phyloP scores from a whole-genome alignment of 2,888 invertebrate species.

The Sarcophaga carnaria region DNA sequence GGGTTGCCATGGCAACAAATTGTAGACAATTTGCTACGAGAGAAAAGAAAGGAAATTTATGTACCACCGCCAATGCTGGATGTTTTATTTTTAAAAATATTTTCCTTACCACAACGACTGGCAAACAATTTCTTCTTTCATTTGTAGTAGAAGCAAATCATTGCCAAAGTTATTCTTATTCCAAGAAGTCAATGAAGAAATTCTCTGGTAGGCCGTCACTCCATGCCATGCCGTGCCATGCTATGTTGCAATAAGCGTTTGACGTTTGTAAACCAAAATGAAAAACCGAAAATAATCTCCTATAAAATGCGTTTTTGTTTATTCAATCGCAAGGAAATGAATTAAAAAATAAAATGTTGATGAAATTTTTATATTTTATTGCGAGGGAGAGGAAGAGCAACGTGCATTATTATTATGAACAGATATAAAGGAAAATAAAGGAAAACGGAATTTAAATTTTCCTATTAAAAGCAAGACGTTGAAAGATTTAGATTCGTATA shows the following conservation, averaged over 20 bases:
- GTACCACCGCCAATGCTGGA: conserved; percentile 9
- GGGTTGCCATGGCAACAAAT: conserved; percentile 58
- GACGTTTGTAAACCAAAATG: too few species aligned
- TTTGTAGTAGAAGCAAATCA: not conserved
- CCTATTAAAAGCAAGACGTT: conserved; percentile 50
- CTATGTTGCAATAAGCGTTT: too few species aligned
- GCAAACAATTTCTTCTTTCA: not conserved
- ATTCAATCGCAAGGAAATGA: conserved; percentile 18
- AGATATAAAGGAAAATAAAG: not conserved
- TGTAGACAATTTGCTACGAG: conserved; percentile 52
- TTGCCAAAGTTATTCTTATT: not conserved
- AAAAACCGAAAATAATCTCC: conserved; percentile 41
- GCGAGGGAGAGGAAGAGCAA: not conserved
- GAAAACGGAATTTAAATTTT: conserved; percentile 23
- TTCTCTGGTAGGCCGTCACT: not conserved
- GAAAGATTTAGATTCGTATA: conserved; percentile 21
- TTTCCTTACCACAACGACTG: conserved; percentile 57
- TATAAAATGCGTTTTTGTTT: conserved; percentile 56
- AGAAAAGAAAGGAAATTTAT: conserved; percentile 57
- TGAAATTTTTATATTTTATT: conserved; percentile 42
- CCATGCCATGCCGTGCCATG: too few species aligned
- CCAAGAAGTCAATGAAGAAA: not conserved
- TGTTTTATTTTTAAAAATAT: conserved; percentile 50
- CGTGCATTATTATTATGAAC: conserved; percentile 27
- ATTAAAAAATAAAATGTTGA: conserved; percentile 14